phyloP scores from a whole-genome alignment of 2,797 vertebrate genomes.

The Craterocephalus amniculus region DNA sequence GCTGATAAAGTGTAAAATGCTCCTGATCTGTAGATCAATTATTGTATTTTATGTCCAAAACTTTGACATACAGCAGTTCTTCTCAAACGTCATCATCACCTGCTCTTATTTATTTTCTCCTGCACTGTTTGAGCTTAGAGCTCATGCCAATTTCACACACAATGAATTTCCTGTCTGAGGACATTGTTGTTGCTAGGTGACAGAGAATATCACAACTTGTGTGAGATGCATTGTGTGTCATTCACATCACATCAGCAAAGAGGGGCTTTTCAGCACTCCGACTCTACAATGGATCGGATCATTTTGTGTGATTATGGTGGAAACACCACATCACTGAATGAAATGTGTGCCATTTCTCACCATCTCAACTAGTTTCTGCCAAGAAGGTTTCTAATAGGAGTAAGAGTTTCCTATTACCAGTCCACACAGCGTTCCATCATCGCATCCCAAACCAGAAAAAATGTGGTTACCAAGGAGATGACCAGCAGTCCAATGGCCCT shows the following conservation, averaged over 20 bases:
- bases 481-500: slow-evolving; percentile 85
- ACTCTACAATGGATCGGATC: background rate
- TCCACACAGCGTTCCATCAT: slow-evolving; percentile 80
- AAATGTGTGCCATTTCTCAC: slow-evolving; percentile 72
- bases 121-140: slow-evolving; percentile 23
- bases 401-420: slow-evolving; percentile 70
- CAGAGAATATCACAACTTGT: slow-evolving; percentile 5
- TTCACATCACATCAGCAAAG: background rate
- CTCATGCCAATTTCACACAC: slow-evolving; percentile 29
- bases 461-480: slow-evolving; percentile 77
- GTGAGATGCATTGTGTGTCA: slow-evolving; percentile 13
- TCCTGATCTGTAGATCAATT: too few relatives aligned
- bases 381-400: slow-evolving; percentile 62
- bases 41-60: slow-evolving; percentile 1
- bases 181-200: slow-evolving; percentile 37
- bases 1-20: too few relatives aligned
- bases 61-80: slow-evolving; percentile 14
- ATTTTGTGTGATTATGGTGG: background rate
- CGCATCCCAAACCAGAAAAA: slow-evolving; percentile 88
- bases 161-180: slow-evolving; percentile 22
- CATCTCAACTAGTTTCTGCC: slow-evolving; percentile 83
- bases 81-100: slow-evolving; percentile 17
- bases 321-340: background rate
- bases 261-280: background rate
- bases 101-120: slow-evolving; percentile 27